Percentiles rank a stretch among this genome's conserved stretches.
Evolutionary conservation across 2,888 invertebrate genomes (phyloP).

Genomic region (Barypeithes pellucidus): DNA sequence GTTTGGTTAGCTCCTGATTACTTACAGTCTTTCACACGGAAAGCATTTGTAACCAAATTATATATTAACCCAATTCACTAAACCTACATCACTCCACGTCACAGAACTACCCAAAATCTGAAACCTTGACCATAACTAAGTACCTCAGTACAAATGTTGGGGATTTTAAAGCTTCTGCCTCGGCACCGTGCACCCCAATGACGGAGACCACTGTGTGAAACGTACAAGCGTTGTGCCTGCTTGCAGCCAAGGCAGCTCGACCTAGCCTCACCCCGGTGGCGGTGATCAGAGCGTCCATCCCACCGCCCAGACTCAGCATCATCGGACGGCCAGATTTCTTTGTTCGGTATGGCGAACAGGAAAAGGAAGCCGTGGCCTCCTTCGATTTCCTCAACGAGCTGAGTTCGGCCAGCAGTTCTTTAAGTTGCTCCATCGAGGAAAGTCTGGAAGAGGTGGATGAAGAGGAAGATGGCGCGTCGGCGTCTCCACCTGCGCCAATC

Average conservation of each 20-base stretch:
- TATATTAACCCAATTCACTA: neutral
- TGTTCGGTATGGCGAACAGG: constrained; percentile 84
- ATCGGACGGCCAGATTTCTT: constrained; percentile 85
- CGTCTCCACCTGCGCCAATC: neutral
- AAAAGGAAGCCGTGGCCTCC: constrained; percentile 83
- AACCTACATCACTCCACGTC: constrained; percentile 7
- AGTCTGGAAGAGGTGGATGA: constrained; percentile 55
- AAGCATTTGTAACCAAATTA: constrained; percentile 5
- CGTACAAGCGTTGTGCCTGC: constrained; percentile 57
- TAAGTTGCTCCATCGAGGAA: constrained; percentile 64
- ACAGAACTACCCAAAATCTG: neutral
- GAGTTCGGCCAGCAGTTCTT: constrained; percentile 63
- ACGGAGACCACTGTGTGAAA: constrained; percentile 70
- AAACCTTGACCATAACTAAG: constrained; percentile 40
- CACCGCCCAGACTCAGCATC: constrained; percentile 79
- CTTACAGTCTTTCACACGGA: too few species aligned
- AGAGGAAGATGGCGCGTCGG: constrained; percentile 19
- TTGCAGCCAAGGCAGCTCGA: constrained; percentile 77
- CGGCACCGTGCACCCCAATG: constrained; percentile 71
- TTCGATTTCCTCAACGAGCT: constrained; percentile 87
- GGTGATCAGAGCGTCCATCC: constrained; percentile 74
- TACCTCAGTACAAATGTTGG: constrained; percentile 68
- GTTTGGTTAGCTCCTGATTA: too few species aligned
- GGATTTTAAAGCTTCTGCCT: constrained; percentile 68
- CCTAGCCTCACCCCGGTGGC: constrained; percentile 70